phyloP scores from a whole-genome alignment of 2,888 invertebrate species.

The Zygothrica quintamaculata region DNA sequence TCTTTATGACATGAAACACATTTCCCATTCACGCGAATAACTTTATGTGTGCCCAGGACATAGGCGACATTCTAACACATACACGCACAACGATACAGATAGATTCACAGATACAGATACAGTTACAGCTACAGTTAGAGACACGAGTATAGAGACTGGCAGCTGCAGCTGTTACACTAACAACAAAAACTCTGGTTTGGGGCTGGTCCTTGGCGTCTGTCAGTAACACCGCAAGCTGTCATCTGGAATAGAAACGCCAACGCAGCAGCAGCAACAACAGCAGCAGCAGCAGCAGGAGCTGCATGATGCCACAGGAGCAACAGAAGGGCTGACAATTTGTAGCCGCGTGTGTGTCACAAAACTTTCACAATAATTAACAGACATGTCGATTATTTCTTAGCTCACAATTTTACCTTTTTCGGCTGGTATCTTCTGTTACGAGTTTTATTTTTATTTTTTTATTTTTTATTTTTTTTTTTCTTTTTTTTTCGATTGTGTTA shows the following conservation, averaged over 20 bases:
- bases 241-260: constrained; percentile 53
- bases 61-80: constrained; percentile 17
- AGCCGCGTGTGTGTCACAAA: constrained; percentile 54
- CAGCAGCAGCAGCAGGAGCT: background rate
- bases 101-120: constrained; percentile 13
- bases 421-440: constrained; percentile 32
- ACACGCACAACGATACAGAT: constrained; percentile 27
- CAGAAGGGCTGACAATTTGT: constrained; percentile 52
- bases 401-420: constrained; percentile 69
- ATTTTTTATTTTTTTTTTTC: constrained; percentile 30
- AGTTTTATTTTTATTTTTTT: constrained; percentile 3
- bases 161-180: constrained; percentile 38
- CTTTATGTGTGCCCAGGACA: constrained; percentile 44
- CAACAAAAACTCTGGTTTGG: constrained; percentile 28
- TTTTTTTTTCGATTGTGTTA: constrained; percentile 4
- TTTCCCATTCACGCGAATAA: constrained; percentile 57
- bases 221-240: constrained; percentile 70
- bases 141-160: background rate
- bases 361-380: constrained; percentile 80
- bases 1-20: constrained; percentile 76
- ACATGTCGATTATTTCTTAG: constrained; percentile 76
- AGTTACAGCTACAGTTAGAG: constrained; percentile 5
- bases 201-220: constrained; percentile 37
- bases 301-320: constrained; percentile 13
- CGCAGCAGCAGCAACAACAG: constrained; percentile 38